Evolutionary conservation across 2,113 vertebrate species (phyloP), one percentile per base, ranked within the genome.

Genomic region (Grallaria varia): DNA sequence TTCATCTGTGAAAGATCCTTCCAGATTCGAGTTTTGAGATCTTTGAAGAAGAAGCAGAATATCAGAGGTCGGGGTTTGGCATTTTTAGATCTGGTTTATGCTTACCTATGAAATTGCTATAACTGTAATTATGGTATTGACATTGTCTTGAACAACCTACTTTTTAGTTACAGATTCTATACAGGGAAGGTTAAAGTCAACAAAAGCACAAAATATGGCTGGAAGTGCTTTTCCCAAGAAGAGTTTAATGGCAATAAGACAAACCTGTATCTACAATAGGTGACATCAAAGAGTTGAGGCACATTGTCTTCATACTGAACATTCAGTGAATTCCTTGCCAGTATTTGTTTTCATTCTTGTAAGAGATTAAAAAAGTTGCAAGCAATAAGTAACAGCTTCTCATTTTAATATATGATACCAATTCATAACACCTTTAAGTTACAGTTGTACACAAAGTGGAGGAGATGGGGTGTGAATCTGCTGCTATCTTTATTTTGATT

Each of bases 341-440:
- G 37, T 78, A 84, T 71, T 68, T 86, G 35, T 76, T 78, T 86
- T 81, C 22, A 10, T 88, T 93, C 30, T 85, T 89, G 58, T 55
- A 47, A 60, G 42, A 92, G 39, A 22, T 94, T 84, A 91, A 86
- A 77, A 84, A 76, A 93, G 42, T 94, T 74, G 62, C 22, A 84
- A 88, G 22, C 30, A 88, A 53, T 64, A 93, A 92, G 52, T 55
- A 86, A 81, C 47, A 75, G 50, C 35, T 79, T 90, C 71, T 69
- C 30, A 59, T 77, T 89, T 96, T 89, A 74, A 76, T 94, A 79
- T 56, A 72, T 59, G 12, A n/a, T 20, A 64, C 31, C 19, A 60
- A 24, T 76, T 87, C 89, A 30, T 75, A 87, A 84, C 62, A 74
- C 14, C 14, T 90, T 76, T 82, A 58, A 62, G 19, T 50, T 67